Evolutionary conservation across 2,113 vertebrate genomes (phyloP), one percentile per base, ranked within the genome.

Genomic region (Polypterus senegalus): DNA sequence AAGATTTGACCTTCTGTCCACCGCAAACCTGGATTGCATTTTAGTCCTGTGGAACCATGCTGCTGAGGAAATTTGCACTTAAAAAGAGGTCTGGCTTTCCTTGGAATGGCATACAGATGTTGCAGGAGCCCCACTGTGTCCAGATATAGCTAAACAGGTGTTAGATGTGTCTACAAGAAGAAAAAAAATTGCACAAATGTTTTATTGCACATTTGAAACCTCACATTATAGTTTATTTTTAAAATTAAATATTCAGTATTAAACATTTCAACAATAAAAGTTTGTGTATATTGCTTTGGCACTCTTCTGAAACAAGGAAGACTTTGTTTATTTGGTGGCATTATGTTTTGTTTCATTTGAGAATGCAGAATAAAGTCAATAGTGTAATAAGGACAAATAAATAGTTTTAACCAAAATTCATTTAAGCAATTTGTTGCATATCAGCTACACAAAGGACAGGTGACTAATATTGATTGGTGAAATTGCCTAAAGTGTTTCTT

Each of bases 121-220:
- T 62, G 54, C 5, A 9, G 45, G 44, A 63, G 49, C 11, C 56
- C 56, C 56, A 9, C 47, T 59, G 46, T 9, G 59, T 48, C 58
- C 59, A 65, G 66, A 74, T 73, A 68, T 61, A 70, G 57, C 46
- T 57, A 71, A 70, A 73, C 74, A 71, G 69, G 65, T 74, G 64
- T 65, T 48, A 48, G 3, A 62, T 55, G 55, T 59, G 60, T 46
- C 48, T 53, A 52, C 46, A 60, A 54, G 63, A 61, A 47, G 54
- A 54, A 27, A 45, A 57, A 11, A 27, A n/a, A n/a, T 11, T 1
- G 54, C 9, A 53, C 54, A 67, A 9, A 48, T 67, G 69, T 72
- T 63, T 67, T 45, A 53, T 52, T 44, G 8, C 4, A 58, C 43
- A 7, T 58, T 43, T n/a, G 8, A 58, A 58, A 58, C 44, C 1